Evolutionary conservation across 2,797 vertebrate genomes (phyloP), one percentile per base, ranked within the genome.

Genomic region (Stomatorhinus walkeri): DNA sequence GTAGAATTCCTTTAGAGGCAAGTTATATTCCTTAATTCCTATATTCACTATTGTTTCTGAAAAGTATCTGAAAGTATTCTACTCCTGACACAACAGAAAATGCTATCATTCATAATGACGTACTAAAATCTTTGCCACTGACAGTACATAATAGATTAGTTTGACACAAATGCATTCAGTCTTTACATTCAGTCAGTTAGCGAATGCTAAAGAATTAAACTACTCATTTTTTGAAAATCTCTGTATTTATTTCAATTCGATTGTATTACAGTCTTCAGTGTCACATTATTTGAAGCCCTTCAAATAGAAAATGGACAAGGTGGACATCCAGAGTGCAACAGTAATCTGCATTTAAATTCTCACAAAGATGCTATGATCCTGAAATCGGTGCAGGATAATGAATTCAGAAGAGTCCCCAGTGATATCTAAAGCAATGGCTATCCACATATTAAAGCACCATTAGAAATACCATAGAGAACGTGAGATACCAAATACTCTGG

Each of bases 381-480:
- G 90, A 85, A 61, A 59, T 49, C 43, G 9, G n/a, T 40, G 85
- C n/a, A 46, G 48, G 72, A 79, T 52, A 86, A 87, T 48, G 49
- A 49, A 87, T 89, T 90, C 87, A n/a, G 88, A 88, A 87, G 19
- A 87, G 76, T 89, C 85, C 81, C 51, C 16, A 54, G 61, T 85
- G 90, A 88, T 85, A 87, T 89, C 72, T 72, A 89, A 49, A 87
- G 86, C 61, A 46, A 72, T 52, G 88, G 64, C 48, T 22, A 88
- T 87, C 2, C 49, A 79, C 46, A 88, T 89, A 89, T 90, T 90
- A 88, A 64, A 87, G 89, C 52, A 88, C 24, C 87, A 88, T 88
- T 89, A 88, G 81, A 88, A 56, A 86, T 59, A 49, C 40, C 79
- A 85, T 49, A 79, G 83, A 43, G 59, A 72, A 81, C 19, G 46